phyloP scores from a whole-genome alignment of 2,113 vertebrate genomes.

The Arothron firmamentum region DNA sequence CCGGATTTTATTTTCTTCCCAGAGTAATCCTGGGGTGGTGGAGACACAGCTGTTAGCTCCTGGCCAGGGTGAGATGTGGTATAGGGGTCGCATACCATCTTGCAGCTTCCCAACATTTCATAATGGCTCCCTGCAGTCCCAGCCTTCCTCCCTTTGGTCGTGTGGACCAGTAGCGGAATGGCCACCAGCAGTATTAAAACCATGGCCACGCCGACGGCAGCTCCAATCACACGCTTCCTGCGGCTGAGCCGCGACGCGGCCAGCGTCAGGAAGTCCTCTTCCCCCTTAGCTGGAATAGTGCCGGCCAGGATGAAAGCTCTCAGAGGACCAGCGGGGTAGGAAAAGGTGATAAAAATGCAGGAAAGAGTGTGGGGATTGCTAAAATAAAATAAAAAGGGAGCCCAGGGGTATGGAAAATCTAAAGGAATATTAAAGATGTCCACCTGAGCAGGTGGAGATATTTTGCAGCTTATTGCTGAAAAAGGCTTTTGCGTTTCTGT shows the following conservation, averaged over 20 bases:
- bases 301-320: conserved; percentile 71
- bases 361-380: conserved; percentile 1
- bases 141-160: conserved; percentile 79
- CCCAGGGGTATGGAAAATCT: too few relatives aligned
- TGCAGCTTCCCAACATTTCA: conserved; percentile 89
- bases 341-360: conserved; percentile 30
- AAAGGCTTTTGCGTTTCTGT: not conserved
- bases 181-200: conserved; percentile 90
- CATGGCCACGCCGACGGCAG: conserved; percentile 92
- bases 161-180: conserved; percentile 92
- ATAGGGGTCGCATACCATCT: conserved; percentile 88
- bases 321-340: conserved; percentile 30
- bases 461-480: too few relatives aligned
- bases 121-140: conserved; percentile 79
- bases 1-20: conserved; percentile 84
- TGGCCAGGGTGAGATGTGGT: conserved; percentile 78
- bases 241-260: conserved; percentile 89
- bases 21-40: conserved; percentile 80
- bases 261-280: conserved; percentile 93
- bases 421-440: too few relatives aligned
- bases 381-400: too few relatives aligned
- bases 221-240: conserved; percentile 89
- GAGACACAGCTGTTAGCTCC: conserved; percentile 78
- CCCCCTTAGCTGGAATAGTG: conserved; percentile 91
- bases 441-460: too few relatives aligned